These are phyloP conservation scores for Phrynocephalus forsythii DNA, from an alignment of 2,797 vertebrate genomes.

Conservation along the genomic window DNA sequence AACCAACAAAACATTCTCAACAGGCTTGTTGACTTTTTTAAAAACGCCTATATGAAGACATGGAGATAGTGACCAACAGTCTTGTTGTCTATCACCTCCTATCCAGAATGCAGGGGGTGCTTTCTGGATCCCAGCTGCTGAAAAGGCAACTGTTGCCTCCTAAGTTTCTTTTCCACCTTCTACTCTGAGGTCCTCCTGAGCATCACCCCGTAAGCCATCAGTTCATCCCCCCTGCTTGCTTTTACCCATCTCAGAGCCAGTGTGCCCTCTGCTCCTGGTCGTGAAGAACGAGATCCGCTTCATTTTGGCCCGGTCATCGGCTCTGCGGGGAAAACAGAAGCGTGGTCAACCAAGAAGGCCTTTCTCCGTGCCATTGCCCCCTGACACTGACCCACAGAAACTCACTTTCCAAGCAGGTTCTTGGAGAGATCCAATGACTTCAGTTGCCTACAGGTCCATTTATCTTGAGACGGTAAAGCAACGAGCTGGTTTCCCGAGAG, in stretches of 20 bases:
- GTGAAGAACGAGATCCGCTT: conserved; percentile 88
- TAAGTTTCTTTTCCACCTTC: not conserved
- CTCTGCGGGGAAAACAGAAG: conserved; percentile 71
- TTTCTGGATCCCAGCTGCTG: too few relatives aligned
- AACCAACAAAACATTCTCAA: not conserved
- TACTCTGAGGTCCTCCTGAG: not conserved
- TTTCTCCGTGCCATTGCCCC: not conserved
- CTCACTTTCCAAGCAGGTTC: conserved; percentile 95
- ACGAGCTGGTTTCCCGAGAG: conserved; percentile 89
- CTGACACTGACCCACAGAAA: conserved; percentile 10
- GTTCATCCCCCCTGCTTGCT: not conserved
- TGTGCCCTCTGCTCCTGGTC: conserved; percentile 86
- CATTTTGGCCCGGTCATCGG: conserved; percentile 84
- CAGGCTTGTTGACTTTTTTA: not conserved
- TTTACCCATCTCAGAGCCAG: conserved; percentile 88
- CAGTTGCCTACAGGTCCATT: conserved; percentile 90
- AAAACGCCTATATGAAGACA: not conserved
- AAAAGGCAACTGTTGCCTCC: not conserved
- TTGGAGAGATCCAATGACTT: conserved; percentile 91
- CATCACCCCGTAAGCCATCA: fast-evolving
- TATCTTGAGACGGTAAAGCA: conserved; percentile 83
- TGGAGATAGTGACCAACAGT: not conserved
- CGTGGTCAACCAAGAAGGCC: not conserved
- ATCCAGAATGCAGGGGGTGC: not conserved
- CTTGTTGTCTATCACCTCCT: not conserved